Percentiles rank a stretch among this genome's conserved stretches.
Conservation (phyloP, 2,888 invertebrate genomes). For the Chrysina gloriosa region DNA sequence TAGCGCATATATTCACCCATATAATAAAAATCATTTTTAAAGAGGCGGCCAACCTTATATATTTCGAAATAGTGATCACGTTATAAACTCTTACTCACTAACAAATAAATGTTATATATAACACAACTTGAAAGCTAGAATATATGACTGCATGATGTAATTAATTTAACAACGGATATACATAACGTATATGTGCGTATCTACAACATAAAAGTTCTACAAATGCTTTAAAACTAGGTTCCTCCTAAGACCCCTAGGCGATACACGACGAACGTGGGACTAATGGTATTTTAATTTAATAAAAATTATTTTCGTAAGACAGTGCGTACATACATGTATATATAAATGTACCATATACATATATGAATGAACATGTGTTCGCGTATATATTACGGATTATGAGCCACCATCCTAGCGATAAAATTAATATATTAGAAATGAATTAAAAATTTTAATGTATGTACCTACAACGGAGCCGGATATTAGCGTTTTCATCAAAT, state of each 20-base stretch:
- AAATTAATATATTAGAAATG: slow-evolving; percentile 33
- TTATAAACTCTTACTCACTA: too few relatives aligned
- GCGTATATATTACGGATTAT: slow-evolving; percentile 5
- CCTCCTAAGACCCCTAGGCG: slow-evolving; percentile 17
- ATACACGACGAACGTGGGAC: slow-evolving; percentile 9
- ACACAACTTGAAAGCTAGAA: neutral
- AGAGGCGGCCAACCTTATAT: too few relatives aligned
- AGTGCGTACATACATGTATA: neutral
- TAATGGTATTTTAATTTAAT: slow-evolving; percentile 32
- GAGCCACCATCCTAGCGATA: slow-evolving; percentile 3
- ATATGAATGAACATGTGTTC: neutral
- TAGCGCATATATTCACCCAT: too few relatives aligned
- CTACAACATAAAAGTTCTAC: neutral
- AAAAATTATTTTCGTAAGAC: slow-evolving; percentile 22
- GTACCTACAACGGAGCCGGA: slow-evolving; percentile 32
- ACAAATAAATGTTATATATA: neutral
- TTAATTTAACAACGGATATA: neutral
- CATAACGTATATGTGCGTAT: neutral
- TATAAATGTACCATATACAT: too few relatives aligned
- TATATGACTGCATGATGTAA: neutral
- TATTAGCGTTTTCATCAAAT: slow-evolving; percentile 17
- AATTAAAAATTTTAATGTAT: slow-evolving; percentile 24
- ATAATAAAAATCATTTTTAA: too few relatives aligned
- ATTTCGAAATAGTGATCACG: too few relatives aligned
- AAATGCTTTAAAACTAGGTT: slow-evolving; percentile 6